Conservation (phyloP, 2,888 invertebrate species). For the Gerris lacustris region DNA sequence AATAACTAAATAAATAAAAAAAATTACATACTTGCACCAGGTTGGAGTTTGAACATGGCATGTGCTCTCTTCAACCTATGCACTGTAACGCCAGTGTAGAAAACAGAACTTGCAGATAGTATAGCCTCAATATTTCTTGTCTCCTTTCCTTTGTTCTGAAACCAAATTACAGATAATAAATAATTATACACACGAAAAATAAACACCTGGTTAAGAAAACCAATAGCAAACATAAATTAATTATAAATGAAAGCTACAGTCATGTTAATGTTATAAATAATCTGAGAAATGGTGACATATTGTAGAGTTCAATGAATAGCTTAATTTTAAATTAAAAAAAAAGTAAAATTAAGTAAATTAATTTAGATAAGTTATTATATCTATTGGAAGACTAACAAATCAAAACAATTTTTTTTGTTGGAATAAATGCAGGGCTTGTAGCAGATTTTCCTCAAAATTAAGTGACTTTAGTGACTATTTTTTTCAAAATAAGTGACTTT, state of each 20-base stretch:
- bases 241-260: no score
- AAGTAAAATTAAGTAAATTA: no score
- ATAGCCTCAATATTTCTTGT: conserved; percentile 50
- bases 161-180: background rate
- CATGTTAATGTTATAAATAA: no score
- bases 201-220: no score
- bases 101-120: conserved; percentile 51
- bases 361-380: no score
- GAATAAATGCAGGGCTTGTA: background rate
- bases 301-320: no score
- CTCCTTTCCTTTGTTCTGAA: conserved; percentile 49
- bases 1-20: background rate
- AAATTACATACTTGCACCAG: conserved; percentile 42
- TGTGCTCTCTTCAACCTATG: conserved; percentile 50
- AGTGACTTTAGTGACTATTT: no score
- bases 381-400: no score
- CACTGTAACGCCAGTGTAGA: conserved; percentile 55
- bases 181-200: no score
- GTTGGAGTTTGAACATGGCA: conserved; percentile 48
- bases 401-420: background rate
- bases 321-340: conserved; percentile 1
- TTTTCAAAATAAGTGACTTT: no score
- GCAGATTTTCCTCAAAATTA: no score
- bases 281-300: no score
- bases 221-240: background rate